Evolutionary conservation across 2,113 vertebrate species (phyloP).

Genomic region (Puffinus mauretanicus): DNA sequence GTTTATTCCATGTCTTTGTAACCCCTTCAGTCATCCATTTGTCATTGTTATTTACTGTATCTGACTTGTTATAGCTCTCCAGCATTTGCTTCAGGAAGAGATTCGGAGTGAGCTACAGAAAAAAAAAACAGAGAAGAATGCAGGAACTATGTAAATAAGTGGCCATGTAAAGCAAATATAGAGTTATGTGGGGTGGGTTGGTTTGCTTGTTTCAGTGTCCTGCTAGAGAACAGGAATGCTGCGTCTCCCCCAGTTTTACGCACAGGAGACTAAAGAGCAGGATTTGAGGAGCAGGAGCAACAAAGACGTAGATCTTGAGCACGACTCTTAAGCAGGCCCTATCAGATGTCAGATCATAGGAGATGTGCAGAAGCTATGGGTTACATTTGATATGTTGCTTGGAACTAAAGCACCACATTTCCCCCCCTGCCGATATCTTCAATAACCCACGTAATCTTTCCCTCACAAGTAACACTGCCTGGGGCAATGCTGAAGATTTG

Average conservation of each 20-base stretch:
- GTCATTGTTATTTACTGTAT: slow-evolving; percentile 61
- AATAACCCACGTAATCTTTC: not conserved
- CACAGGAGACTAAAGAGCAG: not conserved
- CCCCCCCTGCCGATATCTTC: not conserved
- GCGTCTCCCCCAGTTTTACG: not conserved
- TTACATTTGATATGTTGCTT: not conserved
- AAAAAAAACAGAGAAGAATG: not conserved
- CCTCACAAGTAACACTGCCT: not conserved
- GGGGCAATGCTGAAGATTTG: not conserved
- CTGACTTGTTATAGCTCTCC: slow-evolving; percentile 69
- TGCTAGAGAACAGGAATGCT: not conserved
- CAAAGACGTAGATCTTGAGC: not conserved
- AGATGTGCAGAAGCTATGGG: not conserved
- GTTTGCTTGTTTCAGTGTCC: not conserved
- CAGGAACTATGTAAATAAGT: not conserved
- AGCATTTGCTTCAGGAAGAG: slow-evolving; percentile 82
- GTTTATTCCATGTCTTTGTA: slow-evolving; percentile 74
- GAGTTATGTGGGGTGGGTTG: not conserved
- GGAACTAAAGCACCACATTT: not conserved
- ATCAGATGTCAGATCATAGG: not conserved
- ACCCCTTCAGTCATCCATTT: slow-evolving; percentile 46
- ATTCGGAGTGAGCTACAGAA: slow-evolving; percentile 66
- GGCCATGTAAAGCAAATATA: not conserved
- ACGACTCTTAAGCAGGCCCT: not conserved
- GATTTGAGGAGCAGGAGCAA: not conserved